phyloP scores from a whole-genome alignment of 1,140 invertebrate species.

The Macrobrachium rosenbergii region DNA sequence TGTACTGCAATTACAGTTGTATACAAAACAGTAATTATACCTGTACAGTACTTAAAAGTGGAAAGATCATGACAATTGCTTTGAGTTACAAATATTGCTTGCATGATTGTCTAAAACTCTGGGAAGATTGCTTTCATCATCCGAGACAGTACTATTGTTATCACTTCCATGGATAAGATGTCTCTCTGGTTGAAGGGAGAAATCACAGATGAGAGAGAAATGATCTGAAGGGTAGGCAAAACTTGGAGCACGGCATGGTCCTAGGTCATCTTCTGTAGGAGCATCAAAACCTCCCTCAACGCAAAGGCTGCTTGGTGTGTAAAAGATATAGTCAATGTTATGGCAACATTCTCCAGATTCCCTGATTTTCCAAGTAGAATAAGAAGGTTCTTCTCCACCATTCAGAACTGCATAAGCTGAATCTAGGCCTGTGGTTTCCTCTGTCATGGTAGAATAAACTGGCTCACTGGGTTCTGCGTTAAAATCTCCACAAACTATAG shows the following conservation, averaged over 20 bases:
- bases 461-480: slow-evolving; percentile 84
- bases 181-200: slow-evolving; percentile 68
- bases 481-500: slow-evolving; percentile 83
- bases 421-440: slow-evolving; percentile 67
- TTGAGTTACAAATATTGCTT: too few relatives aligned
- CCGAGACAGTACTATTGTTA: too few relatives aligned
- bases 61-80: too few relatives aligned
- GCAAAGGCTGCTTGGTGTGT: slow-evolving; percentile 72
- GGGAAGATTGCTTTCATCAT: too few relatives aligned
- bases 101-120: too few relatives aligned
- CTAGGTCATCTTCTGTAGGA: slow-evolving; percentile 79
- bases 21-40: too few relatives aligned
- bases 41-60: too few relatives aligned
- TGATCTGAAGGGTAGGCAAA: slow-evolving; percentile 84
- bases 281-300: slow-evolving; percentile 77
- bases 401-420: slow-evolving; percentile 66
- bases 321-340: slow-evolving; percentile 87
- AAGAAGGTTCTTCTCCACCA: slow-evolving; percentile 75
- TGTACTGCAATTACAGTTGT: too few relatives aligned
- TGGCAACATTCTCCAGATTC: slow-evolving; percentile 81
- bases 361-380: slow-evolving; percentile 85
- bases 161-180: background rate
- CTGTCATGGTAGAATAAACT: slow-evolving; percentile 77
- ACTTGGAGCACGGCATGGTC: slow-evolving; percentile 78
- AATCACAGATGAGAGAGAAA: slow-evolving; percentile 82